Evolutionary conservation across 2,113 vertebrate species (phyloP).

Genomic region (Callorhinus ursinus): DNA sequence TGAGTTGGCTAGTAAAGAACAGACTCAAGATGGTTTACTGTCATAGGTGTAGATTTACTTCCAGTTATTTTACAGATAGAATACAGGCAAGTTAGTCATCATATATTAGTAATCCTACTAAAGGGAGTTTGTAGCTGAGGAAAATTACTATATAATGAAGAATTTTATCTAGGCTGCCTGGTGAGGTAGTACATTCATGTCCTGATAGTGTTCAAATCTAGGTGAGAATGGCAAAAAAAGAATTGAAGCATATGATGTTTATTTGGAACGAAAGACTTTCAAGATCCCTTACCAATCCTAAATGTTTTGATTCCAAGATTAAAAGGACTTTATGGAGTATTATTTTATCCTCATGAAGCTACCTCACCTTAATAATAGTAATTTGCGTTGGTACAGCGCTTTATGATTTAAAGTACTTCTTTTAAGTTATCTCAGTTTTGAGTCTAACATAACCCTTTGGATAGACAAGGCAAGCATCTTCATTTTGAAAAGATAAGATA

Average conservation of each 20-base stretch:
- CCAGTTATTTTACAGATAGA: conserved; percentile 33
- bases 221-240: conserved; percentile 3
- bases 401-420: conserved; percentile 50
- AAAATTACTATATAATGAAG: conserved; percentile 33
- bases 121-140: conserved; percentile 34
- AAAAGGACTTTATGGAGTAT: conserved; percentile 41
- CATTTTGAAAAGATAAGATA: conserved; percentile 57
- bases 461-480: neutral
- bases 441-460: conserved; percentile 40
- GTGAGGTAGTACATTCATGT: conserved; percentile 19
- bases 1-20: conserved; percentile 43
- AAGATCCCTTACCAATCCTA: neutral
- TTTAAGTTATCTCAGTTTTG: conserved; percentile 45
- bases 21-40: conserved; percentile 12
- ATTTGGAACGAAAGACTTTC: conserved; percentile 51
- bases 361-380: conserved; percentile 48
- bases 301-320: conserved; percentile 6
- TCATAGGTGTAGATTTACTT: conserved; percentile 45
- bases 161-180: conserved; percentile 34
- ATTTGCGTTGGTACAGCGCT: conserved; percentile 23
- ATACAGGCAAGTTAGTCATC: conserved; percentile 37
- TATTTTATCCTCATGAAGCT: conserved; percentile 48
- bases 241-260: conserved; percentile 10
- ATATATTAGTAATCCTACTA: conserved; percentile 39
- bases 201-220: conserved; percentile 28